Conservation (phyloP, 2,113 vertebrate genomes). For the Brachyistius frenatus region DNA sequence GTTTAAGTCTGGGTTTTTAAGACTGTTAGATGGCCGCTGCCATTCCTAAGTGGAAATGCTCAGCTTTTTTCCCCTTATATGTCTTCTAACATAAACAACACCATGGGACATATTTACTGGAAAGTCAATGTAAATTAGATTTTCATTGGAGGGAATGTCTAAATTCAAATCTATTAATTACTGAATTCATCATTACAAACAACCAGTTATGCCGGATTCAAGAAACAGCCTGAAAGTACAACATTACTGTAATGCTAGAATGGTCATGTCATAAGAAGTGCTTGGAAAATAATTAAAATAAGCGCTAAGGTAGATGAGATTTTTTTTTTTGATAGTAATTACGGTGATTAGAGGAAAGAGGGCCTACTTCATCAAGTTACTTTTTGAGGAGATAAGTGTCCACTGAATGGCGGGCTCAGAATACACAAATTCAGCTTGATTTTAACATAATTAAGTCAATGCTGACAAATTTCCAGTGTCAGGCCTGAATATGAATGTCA, state of each 20-base stretch:
- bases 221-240: constrained; percentile 15
- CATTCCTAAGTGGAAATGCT: too few relatives aligned
- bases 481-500: too few relatives aligned
- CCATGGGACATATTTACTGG: too few relatives aligned
- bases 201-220: constrained; percentile 21
- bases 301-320: background rate
- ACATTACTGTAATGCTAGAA: constrained; percentile 7
- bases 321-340: constrained; percentile 27
- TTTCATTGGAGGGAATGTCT: too few relatives aligned
- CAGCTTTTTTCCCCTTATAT: too few relatives aligned
- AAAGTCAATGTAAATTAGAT: too few relatives aligned
- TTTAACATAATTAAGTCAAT: too few relatives aligned
- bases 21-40: too few relatives aligned
- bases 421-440: too few relatives aligned
- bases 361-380: constrained; percentile 17
- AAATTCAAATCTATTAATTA: constrained; percentile 20
- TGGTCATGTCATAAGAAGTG: background rate
- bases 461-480: too few relatives aligned
- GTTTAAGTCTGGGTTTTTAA: too few relatives aligned
- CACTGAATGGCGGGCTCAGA: background rate
- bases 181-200: constrained; percentile 33
- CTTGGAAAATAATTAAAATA: constrained; percentile 20
- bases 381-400: constrained; percentile 20
- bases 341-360: constrained; percentile 35
- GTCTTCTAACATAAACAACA: too few relatives aligned